phyloP scores from a whole-genome alignment of 2,797 vertebrate genomes.

The Neopelma chrysocephalum region DNA sequence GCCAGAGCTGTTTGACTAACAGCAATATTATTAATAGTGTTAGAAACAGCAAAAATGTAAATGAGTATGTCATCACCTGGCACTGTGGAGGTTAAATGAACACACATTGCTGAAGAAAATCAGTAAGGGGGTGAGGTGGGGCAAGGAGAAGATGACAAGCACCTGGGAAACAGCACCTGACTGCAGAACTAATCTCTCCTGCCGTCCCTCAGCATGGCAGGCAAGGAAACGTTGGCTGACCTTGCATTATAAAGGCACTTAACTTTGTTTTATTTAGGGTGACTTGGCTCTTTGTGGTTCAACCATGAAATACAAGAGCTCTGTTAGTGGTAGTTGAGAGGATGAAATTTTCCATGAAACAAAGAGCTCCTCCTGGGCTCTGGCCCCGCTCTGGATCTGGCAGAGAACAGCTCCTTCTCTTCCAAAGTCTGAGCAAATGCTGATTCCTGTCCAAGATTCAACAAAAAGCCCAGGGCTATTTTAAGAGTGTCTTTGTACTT shows the following conservation, averaged over 20 bases:
- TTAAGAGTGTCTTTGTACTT: not conserved
- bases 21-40: not conserved
- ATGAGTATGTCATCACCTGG: not conserved
- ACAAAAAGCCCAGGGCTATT: not conserved
- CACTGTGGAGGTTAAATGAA: not conserved
- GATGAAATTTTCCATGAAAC: not conserved
- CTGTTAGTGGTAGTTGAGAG: fast-evolving
- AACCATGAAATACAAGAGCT: fast-evolving
- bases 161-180: not conserved
- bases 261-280: fast-evolving
- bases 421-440: not conserved
- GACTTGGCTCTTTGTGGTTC: not conserved
- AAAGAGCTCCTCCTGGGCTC: not conserved
- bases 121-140: not conserved
- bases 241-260: not conserved
- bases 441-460: not conserved
- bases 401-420: not conserved
- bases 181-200: not conserved
- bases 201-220: not conserved
- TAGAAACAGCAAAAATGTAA: not conserved
- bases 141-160: not conserved
- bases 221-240: not conserved
- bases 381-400: not conserved
- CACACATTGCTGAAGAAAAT: fast-evolving
- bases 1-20: fast-evolving